Evolutionary conservation across 2,113 vertebrate species (phyloP).

Genomic region (Engraulis encrasicolus): DNA sequence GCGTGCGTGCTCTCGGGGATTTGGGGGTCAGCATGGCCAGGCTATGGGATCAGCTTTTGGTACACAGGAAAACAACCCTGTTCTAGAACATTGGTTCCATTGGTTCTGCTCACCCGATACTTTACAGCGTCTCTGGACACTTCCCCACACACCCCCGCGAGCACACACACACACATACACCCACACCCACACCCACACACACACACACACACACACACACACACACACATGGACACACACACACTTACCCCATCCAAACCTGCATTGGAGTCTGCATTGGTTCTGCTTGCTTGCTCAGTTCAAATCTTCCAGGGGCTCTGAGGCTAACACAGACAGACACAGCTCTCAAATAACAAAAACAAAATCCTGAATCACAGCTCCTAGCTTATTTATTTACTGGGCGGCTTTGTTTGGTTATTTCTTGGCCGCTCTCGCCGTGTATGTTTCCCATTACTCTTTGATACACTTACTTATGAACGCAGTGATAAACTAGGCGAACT

Average conservation of each 20-base stretch:
- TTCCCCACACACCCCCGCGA: too few relatives aligned
- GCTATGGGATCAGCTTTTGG: slow-evolving; percentile 24
- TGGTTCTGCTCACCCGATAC: too few relatives aligned
- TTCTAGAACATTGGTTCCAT: too few relatives aligned
- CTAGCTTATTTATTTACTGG: slow-evolving; percentile 15
- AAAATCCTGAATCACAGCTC: background rate
- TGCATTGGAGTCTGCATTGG: background rate
- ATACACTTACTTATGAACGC: background rate
- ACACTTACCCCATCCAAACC: too few relatives aligned
- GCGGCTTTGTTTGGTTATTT: background rate
- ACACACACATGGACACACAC: too few relatives aligned
- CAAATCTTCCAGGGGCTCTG: slow-evolving; percentile 18
- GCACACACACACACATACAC: too few relatives aligned
- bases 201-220: too few relatives aligned
- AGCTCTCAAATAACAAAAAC: background rate
- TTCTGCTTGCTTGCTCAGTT: background rate
- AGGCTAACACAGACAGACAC: slow-evolving; percentile 27
- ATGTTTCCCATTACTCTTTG: background rate
- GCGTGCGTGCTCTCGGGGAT: slow-evolving; percentile 26
- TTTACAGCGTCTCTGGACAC: too few relatives aligned
- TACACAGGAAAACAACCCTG: slow-evolving; percentile 36
- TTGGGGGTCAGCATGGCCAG: slow-evolving; percentile 46
- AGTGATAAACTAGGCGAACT: background rate
- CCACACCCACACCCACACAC: too few relatives aligned
- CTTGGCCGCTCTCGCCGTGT: background rate